Conservation (phyloP, 2,888 invertebrate species). For the Tortricodes alternella region DNA sequence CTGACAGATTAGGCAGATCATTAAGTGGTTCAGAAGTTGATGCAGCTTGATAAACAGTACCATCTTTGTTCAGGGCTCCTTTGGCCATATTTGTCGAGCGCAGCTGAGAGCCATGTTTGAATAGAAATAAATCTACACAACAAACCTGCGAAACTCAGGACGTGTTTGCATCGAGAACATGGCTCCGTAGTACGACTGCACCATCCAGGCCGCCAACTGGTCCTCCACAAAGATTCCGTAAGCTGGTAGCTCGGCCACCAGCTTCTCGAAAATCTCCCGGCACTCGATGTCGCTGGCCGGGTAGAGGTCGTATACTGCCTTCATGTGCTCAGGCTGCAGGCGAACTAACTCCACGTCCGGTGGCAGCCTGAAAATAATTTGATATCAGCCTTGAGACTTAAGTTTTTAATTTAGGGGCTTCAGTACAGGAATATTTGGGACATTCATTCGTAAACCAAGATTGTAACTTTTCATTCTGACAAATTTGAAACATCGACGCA, state of each 20-base stretch:
- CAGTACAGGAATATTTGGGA: no score
- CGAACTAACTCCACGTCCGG: constrained; percentile 90
- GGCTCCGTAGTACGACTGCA: constrained; percentile 94
- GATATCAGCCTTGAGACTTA: no score
- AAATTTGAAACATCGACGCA: no score
- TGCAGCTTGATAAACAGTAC: no score
- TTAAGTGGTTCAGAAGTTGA: no score
- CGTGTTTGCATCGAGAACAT: constrained; percentile 96
- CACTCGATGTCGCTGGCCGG: constrained; percentile 95
- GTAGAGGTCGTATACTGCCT: constrained; percentile 92
- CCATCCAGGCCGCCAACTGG: constrained; percentile 94
- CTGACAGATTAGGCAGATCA: no score
- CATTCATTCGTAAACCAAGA: no score
- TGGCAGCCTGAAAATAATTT: constrained; percentile 68
- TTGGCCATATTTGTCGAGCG: neutral
- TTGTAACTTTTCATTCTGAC: no score
- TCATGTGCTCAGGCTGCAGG: constrained; percentile 89
- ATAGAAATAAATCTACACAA: no score
- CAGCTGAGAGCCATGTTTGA: no score
- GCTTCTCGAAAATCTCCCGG: constrained; percentile 90
- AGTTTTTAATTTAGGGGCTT: no score
- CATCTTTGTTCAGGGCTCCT: no score
- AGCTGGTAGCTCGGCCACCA: constrained; percentile 90
- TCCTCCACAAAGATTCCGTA: constrained; percentile 91
- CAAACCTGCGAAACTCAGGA: constrained; percentile 85